A percentile compares a stretch with the other conserved stretches of the same genome.
Evolutionary conservation across 2,113 vertebrate genomes (phyloP).

Genomic region (Nibea coibor): DNA sequence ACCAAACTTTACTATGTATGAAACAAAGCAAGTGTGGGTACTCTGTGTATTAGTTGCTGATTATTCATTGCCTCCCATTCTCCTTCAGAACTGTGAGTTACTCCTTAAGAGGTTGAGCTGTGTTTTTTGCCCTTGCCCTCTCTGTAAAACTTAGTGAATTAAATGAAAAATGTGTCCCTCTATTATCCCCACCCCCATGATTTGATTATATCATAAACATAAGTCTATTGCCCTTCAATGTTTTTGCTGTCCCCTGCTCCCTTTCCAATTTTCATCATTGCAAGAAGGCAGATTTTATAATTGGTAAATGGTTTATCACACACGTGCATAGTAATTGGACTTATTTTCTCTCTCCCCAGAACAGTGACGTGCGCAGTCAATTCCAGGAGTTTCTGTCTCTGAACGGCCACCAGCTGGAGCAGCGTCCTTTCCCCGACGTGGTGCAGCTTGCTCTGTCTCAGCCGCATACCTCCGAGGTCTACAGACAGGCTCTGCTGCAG

Average conservation of each 20-base stretch:
- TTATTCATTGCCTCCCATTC: not conserved
- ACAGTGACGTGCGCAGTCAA: constrained; percentile 88
- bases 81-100: not conserved
- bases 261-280: constrained; percentile 25
- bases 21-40: not conserved
- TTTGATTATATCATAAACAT: constrained; percentile 11
- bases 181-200: not conserved
- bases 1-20: not conserved
- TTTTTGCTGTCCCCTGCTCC: constrained; percentile 22
- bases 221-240: not conserved
- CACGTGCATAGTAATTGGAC: not conserved
- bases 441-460: constrained; percentile 94
- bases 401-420: constrained; percentile 93
- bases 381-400: constrained; percentile 98
- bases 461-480: constrained; percentile 89
- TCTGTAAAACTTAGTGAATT: constrained; percentile 18
- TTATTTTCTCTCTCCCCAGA: constrained; percentile 76
- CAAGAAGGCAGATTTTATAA: constrained; percentile 10
- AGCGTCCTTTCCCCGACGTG: constrained; percentile 92
- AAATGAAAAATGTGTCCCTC: not conserved
- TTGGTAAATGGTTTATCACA: constrained; percentile 17
- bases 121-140: not conserved
- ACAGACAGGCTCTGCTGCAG: constrained; percentile 88
- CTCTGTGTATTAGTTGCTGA: not conserved
- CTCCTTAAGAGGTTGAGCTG: not conserved